Percentiles rank a stretch among this genome's conserved stretches.
Evolutionary conservation across 2,797 vertebrate species (phyloP).

Genomic region (Etheostoma nigrum): DNA sequence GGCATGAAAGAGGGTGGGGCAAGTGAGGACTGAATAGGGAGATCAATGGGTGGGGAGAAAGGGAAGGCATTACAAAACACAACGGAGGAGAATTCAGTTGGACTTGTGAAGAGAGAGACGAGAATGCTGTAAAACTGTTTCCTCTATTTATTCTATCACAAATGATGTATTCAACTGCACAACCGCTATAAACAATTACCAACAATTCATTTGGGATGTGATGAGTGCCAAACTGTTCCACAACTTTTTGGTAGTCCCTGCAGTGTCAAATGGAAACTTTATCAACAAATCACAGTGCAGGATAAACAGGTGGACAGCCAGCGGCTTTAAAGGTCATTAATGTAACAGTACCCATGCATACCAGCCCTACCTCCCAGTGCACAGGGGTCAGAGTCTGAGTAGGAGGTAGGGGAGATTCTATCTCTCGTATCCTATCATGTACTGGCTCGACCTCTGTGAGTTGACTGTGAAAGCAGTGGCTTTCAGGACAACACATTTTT

Average conservation of each 20-base stretch:
- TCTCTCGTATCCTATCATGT: not conserved
- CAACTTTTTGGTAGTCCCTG: conserved; percentile 4
- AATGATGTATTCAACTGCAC: conserved; percentile 26
- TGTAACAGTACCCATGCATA: conserved; percentile 3
- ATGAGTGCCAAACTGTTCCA: conserved; percentile 1
- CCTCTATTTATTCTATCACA: conserved; percentile 36
- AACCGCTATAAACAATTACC: conserved; percentile 11
- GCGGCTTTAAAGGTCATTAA: conserved; percentile 20
- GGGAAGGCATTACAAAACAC: conserved; percentile 10
- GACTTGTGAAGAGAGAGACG: not conserved
- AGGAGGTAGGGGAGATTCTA: not conserved
- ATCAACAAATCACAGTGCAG: conserved; percentile 20
- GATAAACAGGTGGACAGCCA: conserved; percentile 17
- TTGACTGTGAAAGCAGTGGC: too few species aligned
- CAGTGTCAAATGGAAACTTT: conserved; percentile 26
- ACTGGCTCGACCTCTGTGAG: too few species aligned
- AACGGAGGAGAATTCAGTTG: conserved; percentile 14
- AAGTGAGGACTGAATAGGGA: conserved; percentile 16
- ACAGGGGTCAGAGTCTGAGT: not conserved
- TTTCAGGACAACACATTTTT: too few species aligned
- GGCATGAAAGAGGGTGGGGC: conserved; percentile 2
- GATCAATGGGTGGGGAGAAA: conserved; percentile 1
- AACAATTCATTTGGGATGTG: conserved; percentile 12
- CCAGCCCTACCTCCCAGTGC: not conserved
- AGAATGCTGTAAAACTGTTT: conserved; percentile 17